These are phyloP conservation scores for Melanaphis sacchari DNA, from an alignment of 1,140 invertebrate genomes.

Conservation along the genomic window DNA sequence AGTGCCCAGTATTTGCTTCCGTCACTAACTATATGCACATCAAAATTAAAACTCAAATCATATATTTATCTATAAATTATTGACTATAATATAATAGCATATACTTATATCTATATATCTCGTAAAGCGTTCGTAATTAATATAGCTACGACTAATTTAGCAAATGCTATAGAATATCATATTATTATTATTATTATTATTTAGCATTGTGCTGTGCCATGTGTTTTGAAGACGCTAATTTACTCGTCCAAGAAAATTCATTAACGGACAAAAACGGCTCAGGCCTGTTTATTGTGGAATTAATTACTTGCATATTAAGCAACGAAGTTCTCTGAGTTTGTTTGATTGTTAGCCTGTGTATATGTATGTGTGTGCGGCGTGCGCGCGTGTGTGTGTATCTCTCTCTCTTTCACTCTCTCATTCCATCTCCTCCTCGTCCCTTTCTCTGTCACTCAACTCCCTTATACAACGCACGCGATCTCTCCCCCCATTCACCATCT, in stretches of 20 bases:
- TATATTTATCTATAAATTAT: neutral
- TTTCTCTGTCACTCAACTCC: neutral
- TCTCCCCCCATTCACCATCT: neutral
- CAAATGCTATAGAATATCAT: constrained; percentile 32
- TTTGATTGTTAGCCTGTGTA: constrained; percentile 45
- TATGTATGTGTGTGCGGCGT: neutral
- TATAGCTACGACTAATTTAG: constrained; percentile 21
- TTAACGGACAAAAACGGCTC: constrained; percentile 55
- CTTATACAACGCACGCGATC: neutral
- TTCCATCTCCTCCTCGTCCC: neutral
- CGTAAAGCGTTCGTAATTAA: constrained; percentile 12
- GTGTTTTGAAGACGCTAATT: constrained; percentile 56
- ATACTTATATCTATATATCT: neutral
- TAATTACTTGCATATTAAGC: constrained; percentile 57
- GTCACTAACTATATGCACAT: neutral
- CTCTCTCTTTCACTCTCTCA: neutral
- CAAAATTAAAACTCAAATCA: neutral
- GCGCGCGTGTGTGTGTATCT: neutral
- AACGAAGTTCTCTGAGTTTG: constrained; percentile 36
- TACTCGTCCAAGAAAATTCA: constrained; percentile 55
- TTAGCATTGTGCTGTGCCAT: constrained; percentile 48
- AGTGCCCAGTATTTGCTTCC: neutral
- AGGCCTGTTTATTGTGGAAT: constrained; percentile 48
- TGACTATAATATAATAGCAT: neutral
- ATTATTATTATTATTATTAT: constrained; percentile 51